Evolutionary conservation across 2,113 vertebrate species (phyloP).

Genomic region (Nanger granti): DNA sequence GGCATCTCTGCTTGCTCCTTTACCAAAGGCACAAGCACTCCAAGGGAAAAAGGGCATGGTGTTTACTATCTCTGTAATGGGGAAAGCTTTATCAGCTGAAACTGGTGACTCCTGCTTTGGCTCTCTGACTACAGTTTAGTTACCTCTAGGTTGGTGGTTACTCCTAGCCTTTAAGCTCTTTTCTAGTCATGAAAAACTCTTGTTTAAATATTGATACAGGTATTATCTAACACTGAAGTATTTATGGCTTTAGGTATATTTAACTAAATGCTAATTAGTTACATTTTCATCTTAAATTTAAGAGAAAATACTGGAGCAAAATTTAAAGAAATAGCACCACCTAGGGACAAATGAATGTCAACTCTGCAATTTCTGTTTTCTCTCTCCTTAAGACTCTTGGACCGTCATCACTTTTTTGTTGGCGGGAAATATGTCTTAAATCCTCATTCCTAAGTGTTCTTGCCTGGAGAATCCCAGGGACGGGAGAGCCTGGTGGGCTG

Average conservation of each 20-base stretch:
- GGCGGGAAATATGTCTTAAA: neutral
- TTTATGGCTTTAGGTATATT: slow-evolving; percentile 11
- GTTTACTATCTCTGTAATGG: neutral
- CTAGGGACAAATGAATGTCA: slow-evolving; percentile 47
- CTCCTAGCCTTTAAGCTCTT: neutral
- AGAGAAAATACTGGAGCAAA: slow-evolving; percentile 38
- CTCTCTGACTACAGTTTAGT: neutral
- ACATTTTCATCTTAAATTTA: slow-evolving; percentile 28
- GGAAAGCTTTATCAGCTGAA: neutral
- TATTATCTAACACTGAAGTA: slow-evolving; percentile 11
- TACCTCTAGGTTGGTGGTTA: neutral
- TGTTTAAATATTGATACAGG: slow-evolving; percentile 34
- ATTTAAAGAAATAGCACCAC: slow-evolving; percentile 68
- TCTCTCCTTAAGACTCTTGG: neutral
- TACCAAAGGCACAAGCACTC: neutral
- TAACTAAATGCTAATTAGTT: slow-evolving; percentile 32
- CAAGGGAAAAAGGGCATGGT: neutral
- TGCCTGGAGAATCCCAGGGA: no score
- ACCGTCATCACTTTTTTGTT: neutral
- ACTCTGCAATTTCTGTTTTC: neutral
- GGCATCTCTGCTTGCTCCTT: neutral
- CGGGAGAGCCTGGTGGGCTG: no score
- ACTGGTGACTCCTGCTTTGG: neutral
- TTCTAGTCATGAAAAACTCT: neutral
- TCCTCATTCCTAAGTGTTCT: neutral